Conservation (phyloP, 2,797 vertebrate species). For the Eospalax fontanierii region DNA sequence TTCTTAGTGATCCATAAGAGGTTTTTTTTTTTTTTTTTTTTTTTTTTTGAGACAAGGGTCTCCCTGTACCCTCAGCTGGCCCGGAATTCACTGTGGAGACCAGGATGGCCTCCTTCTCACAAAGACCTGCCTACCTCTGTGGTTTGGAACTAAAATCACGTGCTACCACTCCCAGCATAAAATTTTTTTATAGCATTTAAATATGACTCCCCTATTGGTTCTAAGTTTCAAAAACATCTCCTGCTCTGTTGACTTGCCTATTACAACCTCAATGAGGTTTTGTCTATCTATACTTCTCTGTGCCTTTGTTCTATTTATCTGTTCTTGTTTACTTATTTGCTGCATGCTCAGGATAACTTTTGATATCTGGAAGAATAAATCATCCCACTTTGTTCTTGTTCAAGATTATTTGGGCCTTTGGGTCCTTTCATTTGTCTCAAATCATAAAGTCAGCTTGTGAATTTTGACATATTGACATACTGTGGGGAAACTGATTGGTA, state of each 20-base stretch:
- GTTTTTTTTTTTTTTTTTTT: too few relatives aligned
- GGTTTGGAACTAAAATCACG: too few relatives aligned
- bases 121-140: too few relatives aligned
- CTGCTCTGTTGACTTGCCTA: background rate
- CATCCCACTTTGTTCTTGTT: constrained; percentile 49
- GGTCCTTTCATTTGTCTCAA: constrained; percentile 3
- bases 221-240: constrained; percentile 18
- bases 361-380: constrained; percentile 32
- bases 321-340: constrained; percentile 41
- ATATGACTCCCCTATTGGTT: background rate
- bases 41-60: too few relatives aligned
- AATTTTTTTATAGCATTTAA: background rate
- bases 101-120: too few relatives aligned
- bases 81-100: too few relatives aligned
- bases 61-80: too few relatives aligned
- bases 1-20: background rate
- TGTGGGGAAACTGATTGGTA: background rate
- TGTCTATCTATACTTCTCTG: background rate
- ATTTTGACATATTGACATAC: constrained; percentile 44
- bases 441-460: constrained; percentile 60
- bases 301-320: background rate
- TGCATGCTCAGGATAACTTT: background rate
- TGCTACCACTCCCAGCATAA: too few relatives aligned
- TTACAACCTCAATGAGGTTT: background rate
- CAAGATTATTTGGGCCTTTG: constrained; percentile 1